Conservation (phyloP, 2,113 vertebrate species). For the Perca flavescens region DNA sequence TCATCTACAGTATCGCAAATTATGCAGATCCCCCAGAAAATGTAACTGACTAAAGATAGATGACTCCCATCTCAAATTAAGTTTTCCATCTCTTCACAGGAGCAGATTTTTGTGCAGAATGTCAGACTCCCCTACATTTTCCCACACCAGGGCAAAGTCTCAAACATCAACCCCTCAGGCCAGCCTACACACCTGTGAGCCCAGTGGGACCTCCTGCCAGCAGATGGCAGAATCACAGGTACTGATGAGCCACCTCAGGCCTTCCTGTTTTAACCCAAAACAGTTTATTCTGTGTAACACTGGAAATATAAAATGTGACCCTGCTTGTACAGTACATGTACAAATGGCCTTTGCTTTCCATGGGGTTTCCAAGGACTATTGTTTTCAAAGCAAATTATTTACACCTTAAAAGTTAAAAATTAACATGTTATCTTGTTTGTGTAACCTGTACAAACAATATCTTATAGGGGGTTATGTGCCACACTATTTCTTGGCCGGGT, state of each 20-base stretch:
- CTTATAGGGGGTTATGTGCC: not conserved
- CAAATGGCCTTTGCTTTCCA: not conserved
- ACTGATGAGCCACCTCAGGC: slow-evolving; percentile 2
- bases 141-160: slow-evolving; percentile 44
- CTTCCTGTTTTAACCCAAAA: not conserved
- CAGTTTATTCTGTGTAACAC: not conserved
- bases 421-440: not conserved
- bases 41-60: not conserved
- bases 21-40: not conserved
- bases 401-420: not conserved
- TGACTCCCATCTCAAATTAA: not conserved
- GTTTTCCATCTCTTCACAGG: slow-evolving; percentile 43
- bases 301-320: slow-evolving; percentile 24
- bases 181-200: slow-evolving; percentile 47
- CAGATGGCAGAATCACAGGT: slow-evolving; percentile 78
- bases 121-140: slow-evolving; percentile 57
- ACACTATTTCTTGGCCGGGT: not conserved
- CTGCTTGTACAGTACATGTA: not conserved
- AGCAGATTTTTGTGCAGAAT: slow-evolving; percentile 54
- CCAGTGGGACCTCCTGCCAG: slow-evolving; percentile 46
- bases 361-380: not conserved
- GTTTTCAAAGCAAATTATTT: not conserved
- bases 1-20: not conserved
- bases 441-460: not conserved
- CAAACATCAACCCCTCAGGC: slow-evolving; percentile 39